Evolutionary conservation across 2,888 invertebrate genomes (phyloP), one percentile per base, ranked within the genome.

Genomic region (Esperia sulphurella): DNA sequence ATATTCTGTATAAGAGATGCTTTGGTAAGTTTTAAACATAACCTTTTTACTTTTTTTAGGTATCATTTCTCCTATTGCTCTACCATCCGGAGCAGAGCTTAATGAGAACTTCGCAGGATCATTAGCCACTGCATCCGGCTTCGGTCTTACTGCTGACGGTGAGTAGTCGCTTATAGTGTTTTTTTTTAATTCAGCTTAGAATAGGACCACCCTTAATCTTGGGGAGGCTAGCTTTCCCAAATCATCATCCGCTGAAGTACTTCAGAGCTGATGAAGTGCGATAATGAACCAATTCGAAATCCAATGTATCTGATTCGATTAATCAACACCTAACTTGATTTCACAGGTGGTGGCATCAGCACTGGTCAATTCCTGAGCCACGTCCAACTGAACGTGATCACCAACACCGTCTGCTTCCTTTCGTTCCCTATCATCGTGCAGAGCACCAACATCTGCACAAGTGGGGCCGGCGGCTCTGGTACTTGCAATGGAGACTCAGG

Each of bases 401-500:
- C 61, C 14, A 81, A 82, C 58, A 21, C 1, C 9, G 55, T 54
- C 9, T 75, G 71, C 55, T 45, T 49, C 0, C 0, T 51, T 3
- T 48, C 63, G 7, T 79, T 68, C 56, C 68, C 71, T 0, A 2
- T 57, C 0, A 46, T 67, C 31, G 8, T 83, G 8, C 68, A 65
- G 4, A 8, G 53, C 3, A 59, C 63, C 30, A 73, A 79, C 63
- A 59, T 82, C 38, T 83, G 77, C 58, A 75, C 73, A 46, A 78
- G 76, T 37, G 72, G 76, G 0, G 3, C 61, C 7, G 71, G 69
- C 3, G 66, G 70, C 1, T 29, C 41, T 5, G 55, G 71, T 40
- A 68, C 67, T 1, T 83, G 83, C 59, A 44, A 55, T 0, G 83
- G 83, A 3, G 83, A 83, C 53, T 84, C 83, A 14, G 83, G 84